A percentile compares a stretch with the other conserved stretches of the same genome.
Evolutionary conservation across 2,888 invertebrate genomes (phyloP).

Genomic region (Chloroclysta siterata): DNA sequence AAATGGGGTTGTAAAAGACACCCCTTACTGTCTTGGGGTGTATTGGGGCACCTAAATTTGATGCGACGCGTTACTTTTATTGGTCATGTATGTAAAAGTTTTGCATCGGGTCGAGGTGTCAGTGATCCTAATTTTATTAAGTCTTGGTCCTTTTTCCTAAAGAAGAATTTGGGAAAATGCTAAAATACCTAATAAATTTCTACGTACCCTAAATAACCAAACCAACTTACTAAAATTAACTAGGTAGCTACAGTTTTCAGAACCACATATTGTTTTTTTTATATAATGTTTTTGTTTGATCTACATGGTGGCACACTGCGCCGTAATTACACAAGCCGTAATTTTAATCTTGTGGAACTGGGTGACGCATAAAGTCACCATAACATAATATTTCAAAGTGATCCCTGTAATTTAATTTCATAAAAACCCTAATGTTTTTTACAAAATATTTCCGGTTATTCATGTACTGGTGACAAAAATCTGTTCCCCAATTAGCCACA

Average conservation of each 20-base stretch:
- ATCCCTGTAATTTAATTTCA: too few species aligned
- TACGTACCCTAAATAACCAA: not conserved
- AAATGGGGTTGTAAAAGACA: slow-evolving; percentile 46
- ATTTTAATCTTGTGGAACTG: too few species aligned
- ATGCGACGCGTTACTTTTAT: slow-evolving; percentile 44
- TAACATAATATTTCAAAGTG: too few species aligned
- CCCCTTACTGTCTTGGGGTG: slow-evolving; percentile 42
- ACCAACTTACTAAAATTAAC: too few species aligned
- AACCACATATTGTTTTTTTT: too few species aligned
- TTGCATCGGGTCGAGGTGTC: slow-evolving; percentile 28
- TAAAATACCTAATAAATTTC: not conserved
- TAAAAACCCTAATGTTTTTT: not conserved
- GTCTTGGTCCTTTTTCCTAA: slow-evolving; percentile 33
- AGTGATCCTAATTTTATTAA: slow-evolving; percentile 41
- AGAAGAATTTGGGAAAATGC: not conserved
- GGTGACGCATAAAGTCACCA: too few species aligned
- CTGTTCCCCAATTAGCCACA: slow-evolving; percentile 19
- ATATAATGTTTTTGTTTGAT: too few species aligned
- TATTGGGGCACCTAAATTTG: slow-evolving; percentile 30
- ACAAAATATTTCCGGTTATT: not conserved
- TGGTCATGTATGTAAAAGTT: slow-evolving; percentile 44
- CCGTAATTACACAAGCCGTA: too few species aligned
- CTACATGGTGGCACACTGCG: too few species aligned
- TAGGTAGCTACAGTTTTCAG: too few species aligned
- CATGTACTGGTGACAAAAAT: slow-evolving; percentile 13